Evolutionary conservation across 2,888 invertebrate species (phyloP), one percentile per base, ranked within the genome.

Genomic region (Cecidostiba fungosa): DNA sequence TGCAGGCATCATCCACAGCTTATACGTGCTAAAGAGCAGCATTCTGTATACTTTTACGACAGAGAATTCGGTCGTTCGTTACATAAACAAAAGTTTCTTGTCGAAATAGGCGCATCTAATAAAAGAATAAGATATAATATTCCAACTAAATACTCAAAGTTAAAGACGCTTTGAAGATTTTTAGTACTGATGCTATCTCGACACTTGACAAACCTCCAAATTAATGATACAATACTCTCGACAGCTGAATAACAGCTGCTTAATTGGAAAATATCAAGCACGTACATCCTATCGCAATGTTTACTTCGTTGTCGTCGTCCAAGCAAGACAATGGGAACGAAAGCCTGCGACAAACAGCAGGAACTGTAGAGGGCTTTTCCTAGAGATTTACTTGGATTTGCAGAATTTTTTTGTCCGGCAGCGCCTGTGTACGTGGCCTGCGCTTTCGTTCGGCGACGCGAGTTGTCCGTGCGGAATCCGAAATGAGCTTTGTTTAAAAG

Each of bases 401-500:
- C 76, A 77, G 83, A 79, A 79, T 86, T 86, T 83, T n/a, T 78
- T 86, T 83, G 47, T 50, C 59, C n/a, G 36, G 23, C 23, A 26
- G 47, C 3, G 3, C 19, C 10, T 23, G 14, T 54, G 54, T 79
- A 82, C 70, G 74, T 79, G 85, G 72, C 73, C 72, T 73, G 66
- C 39, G 77, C 78, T 82, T 76, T 80, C 32, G 69, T 16, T 43
- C 26, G 47, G 32, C 69, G 43, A 39, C 69, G 6, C 77, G 77
- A 19, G 8, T 73, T 50, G 77, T 62, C 77, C 82, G 85, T 80
- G 54, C 77, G 74, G 87, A 87, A 87, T 85, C 78, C 83, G 62
- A 73, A 83, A 87, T 85, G 87, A 87, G 87, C 70, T 80, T 85
- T 87, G 87, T 85, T 87, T 87, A 85, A 87, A 87, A 87, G 87